Evolutionary conservation across 2,888 invertebrate genomes (phyloP).

Genomic region (Yponomeuta plumbellus): DNA sequence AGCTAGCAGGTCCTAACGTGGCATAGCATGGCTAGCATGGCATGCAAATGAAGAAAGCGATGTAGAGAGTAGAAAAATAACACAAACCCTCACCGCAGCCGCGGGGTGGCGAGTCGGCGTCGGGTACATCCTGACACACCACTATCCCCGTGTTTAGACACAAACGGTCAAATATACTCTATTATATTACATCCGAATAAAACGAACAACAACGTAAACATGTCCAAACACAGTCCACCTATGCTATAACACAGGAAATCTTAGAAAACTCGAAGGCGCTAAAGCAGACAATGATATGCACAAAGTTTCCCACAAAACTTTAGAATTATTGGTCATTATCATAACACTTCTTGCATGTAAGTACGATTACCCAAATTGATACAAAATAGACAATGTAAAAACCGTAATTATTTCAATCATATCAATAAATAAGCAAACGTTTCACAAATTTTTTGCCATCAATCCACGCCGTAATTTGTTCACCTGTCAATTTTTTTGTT

Average conservation of each 20-base stretch:
- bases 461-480: conserved; percentile 72
- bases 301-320: conserved; percentile 69
- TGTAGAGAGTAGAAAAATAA: conserved; percentile 25
- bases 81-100: conserved; percentile 81
- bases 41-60: conserved; percentile 23
- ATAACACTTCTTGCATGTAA: conserved; percentile 44
- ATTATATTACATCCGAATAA: conserved; percentile 49
- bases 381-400: conserved; percentile 29
- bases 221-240: conserved; percentile 33
- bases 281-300: conserved; percentile 68
- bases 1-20: neutral
- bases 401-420: conserved; percentile 30
- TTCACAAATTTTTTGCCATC: conserved; percentile 54
- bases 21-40: conserved; percentile 21
- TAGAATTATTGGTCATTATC: conserved; percentile 66
- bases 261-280: conserved; percentile 53
- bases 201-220: conserved; percentile 28
- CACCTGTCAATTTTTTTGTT: conserved; percentile 39
- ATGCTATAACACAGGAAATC: conserved; percentile 64
- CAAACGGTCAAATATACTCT: conserved; percentile 51
- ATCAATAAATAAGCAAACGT: conserved; percentile 32
- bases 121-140: conserved; percentile 79
- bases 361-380: conserved; percentile 32
- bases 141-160: conserved; percentile 32
- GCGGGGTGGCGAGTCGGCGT: conserved; percentile 86